Evolutionary conservation across 2,888 invertebrate species (phyloP).

Genomic region (Acronicta psi): DNA sequence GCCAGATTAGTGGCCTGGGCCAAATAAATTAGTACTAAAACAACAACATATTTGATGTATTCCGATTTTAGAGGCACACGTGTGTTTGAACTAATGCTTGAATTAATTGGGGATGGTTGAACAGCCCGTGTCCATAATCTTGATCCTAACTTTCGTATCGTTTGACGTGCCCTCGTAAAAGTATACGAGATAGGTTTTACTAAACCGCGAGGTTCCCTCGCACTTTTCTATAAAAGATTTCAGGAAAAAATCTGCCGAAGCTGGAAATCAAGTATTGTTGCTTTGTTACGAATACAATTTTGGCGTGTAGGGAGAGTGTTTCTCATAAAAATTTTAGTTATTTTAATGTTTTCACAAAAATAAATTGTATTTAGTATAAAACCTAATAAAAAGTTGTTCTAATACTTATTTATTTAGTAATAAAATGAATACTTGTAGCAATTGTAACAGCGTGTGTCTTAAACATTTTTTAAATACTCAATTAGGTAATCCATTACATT

Average conservation of each 20-base stretch:
- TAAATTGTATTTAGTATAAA: no score
- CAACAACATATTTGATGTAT: slow-evolving; percentile 11
- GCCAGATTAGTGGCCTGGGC: slow-evolving; percentile 22
- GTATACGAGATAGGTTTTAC: slow-evolving; percentile 43
- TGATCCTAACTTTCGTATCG: slow-evolving; percentile 28
- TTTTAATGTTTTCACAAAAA: slow-evolving; percentile 23
- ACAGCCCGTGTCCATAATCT: slow-evolving; percentile 21
- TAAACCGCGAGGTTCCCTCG: slow-evolving; percentile 42
- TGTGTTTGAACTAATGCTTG: slow-evolving; percentile 9
- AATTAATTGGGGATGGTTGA: slow-evolving; percentile 20
- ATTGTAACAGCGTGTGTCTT: no score
- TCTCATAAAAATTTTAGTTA: slow-evolving; percentile 23
- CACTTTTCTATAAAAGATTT: slow-evolving; percentile 45
- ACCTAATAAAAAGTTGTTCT: no score
- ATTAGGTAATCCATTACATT: slow-evolving; percentile 35
- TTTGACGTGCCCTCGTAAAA: slow-evolving; percentile 47
- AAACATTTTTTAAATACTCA: slow-evolving; percentile 19
- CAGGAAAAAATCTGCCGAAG: slow-evolving; percentile 32
- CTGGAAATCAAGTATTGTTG: slow-evolving; percentile 48
- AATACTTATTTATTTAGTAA: no score
- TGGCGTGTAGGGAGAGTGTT: slow-evolving; percentile 28
- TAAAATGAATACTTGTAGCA: no score
- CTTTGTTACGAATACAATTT: slow-evolving; percentile 23
- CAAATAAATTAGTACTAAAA: slow-evolving; percentile 22
- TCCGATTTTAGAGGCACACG: slow-evolving; percentile 2